phyloP scores from a whole-genome alignment of 2,113 vertebrate genomes.

The Drymodes brunneopygia region DNA sequence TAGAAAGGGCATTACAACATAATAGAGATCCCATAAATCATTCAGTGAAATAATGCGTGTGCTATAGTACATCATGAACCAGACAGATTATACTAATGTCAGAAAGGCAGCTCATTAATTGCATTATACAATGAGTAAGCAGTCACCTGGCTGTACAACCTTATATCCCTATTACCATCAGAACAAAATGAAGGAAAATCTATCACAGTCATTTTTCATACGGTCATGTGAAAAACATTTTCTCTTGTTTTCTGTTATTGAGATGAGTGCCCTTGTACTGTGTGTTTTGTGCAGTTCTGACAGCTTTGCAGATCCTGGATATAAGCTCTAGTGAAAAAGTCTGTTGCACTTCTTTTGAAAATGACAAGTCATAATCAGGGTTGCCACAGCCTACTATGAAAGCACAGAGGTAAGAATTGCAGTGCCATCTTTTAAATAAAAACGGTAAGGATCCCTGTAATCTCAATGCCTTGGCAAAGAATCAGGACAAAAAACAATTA shows the following conservation, averaged over 20 bases:
- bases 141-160: slow-evolving; percentile 21
- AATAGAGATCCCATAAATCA: slow-evolving; percentile 40
- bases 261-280: background rate
- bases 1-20: slow-evolving; percentile 27
- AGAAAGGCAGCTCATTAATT: slow-evolving; percentile 35
- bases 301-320: background rate
- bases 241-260: background rate
- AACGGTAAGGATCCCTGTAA: background rate
- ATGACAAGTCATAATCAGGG: background rate
- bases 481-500: background rate
- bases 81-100: slow-evolving; percentile 25
- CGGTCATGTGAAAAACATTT: background rate
- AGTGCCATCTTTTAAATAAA: background rate
- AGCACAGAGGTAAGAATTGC: background rate
- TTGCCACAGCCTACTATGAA: background rate
- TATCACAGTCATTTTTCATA: background rate
- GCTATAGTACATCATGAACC: slow-evolving; percentile 18
- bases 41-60: background rate
- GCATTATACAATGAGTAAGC: slow-evolving; percentile 4
- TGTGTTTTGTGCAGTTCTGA: background rate
- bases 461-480: background rate
- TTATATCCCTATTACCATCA: background rate
- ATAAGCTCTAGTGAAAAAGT: background rate
- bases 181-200: background rate
- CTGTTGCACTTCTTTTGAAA: background rate